Evolutionary conservation across 1,140 invertebrate species (phyloP).

Genomic region (Reticulitermes speratus): DNA sequence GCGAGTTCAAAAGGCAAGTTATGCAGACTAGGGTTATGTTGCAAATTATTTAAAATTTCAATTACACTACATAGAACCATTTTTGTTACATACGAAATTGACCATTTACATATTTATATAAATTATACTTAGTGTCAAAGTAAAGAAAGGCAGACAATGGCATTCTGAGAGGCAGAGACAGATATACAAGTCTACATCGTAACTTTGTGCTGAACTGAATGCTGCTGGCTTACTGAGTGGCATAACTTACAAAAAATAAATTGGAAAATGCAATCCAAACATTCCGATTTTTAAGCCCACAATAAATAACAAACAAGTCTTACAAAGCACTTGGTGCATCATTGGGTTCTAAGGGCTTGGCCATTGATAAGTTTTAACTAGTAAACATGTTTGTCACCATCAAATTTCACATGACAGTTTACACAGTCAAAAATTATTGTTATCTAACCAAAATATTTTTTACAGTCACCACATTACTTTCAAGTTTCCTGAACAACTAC

Average conservation of each 20-base stretch:
- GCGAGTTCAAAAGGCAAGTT: conserved; percentile 97
- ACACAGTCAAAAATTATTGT: too few relatives aligned
- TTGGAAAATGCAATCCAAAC: too few relatives aligned
- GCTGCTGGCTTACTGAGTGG: neutral
- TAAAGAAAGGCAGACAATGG: neutral
- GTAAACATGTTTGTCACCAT: too few relatives aligned
- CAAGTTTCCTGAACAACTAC: too few relatives aligned
- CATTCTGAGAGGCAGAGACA: neutral
- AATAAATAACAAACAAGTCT: too few relatives aligned
- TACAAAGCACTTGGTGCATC: too few relatives aligned
- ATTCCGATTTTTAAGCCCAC: too few relatives aligned
- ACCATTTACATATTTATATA: neutral
- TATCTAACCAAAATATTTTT: too few relatives aligned
- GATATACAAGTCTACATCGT: neutral
- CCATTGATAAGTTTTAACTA: too few relatives aligned
- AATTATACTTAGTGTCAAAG: neutral
- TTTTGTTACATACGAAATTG: neutral
- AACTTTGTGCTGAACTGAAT: neutral
- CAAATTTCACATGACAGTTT: too few relatives aligned
- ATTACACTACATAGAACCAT: neutral
- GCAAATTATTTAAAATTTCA: neutral
- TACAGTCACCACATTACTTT: too few relatives aligned
- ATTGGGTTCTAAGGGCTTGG: too few relatives aligned
- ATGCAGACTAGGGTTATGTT: conserved; percentile 72
- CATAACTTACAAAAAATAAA: neutral